Evolutionary conservation across 2,797 vertebrate species (phyloP).

Genomic region (Macrochelys suwanniensis): DNA sequence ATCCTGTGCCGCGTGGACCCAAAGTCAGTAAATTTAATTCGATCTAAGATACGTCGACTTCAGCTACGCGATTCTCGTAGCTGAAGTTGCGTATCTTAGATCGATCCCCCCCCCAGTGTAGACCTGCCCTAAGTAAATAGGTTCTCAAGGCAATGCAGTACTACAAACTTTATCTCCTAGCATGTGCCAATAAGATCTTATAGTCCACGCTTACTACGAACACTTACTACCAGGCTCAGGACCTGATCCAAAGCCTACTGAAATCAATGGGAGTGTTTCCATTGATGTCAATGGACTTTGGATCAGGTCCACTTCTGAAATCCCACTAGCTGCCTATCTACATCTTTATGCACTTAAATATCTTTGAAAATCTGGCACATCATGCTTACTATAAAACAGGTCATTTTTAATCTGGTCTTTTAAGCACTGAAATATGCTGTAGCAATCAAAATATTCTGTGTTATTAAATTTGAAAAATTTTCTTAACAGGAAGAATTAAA

Average conservation of each 20-base stretch:
- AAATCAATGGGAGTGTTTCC: not conserved
- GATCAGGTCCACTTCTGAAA: not conserved
- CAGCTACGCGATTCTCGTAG: too few species aligned
- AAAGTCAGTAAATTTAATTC: too few species aligned
- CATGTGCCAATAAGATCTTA: not conserved
- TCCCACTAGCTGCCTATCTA: not conserved
- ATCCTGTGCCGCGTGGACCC: too few species aligned
- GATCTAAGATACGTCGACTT: too few species aligned
- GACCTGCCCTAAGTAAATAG: not conserved
- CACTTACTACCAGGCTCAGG: not conserved
- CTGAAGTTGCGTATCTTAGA: too few species aligned
- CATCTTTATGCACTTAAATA: not conserved
- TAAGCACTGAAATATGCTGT: not conserved
- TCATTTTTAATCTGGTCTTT: not conserved
- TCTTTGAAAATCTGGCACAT: not conserved
- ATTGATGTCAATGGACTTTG: not conserved
- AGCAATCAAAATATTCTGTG: not conserved
- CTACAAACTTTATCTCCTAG: not conserved
- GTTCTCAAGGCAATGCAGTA: not conserved
- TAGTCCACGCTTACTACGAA: not conserved
- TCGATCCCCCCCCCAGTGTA: too few species aligned
- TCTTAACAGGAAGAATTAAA: not conserved
- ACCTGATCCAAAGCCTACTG: not conserved
- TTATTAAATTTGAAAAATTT: not conserved
- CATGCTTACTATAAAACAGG: not conserved